phyloP scores from a whole-genome alignment of 2,797 vertebrate genomes.

The Zalophus californianus region DNA sequence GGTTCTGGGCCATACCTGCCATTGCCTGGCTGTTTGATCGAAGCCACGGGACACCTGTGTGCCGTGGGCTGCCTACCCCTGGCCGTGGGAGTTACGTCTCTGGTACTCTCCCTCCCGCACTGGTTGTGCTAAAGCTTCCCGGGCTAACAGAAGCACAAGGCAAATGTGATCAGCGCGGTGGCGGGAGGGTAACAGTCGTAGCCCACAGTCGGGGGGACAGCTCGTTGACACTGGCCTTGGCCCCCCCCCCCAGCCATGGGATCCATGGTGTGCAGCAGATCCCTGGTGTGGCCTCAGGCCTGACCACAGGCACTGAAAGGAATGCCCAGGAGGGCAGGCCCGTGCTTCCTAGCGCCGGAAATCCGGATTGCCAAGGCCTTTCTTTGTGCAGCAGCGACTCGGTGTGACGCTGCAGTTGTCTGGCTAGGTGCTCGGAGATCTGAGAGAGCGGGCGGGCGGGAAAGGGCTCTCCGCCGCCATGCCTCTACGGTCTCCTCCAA shows the following conservation, averaged over 20 bases:
- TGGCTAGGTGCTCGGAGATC: neutral
- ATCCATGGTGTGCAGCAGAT: neutral
- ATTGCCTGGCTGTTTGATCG: neutral
- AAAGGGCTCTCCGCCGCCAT: neutral
- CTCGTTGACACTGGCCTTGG: neutral
- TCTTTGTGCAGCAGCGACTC: neutral
- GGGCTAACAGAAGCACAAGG: neutral
- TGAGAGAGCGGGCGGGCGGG: fast-evolving
- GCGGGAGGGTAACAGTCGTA: neutral
- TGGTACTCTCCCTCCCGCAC: neutral
- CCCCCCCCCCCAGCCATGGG: neutral
- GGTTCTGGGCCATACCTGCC: neutral
- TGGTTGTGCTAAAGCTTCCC: fast-evolving
- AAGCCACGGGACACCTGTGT: neutral
- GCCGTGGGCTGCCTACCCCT: neutral
- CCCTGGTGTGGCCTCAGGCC: neutral
- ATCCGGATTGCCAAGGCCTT: neutral
- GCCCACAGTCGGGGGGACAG: neutral
- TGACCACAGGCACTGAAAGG: fast-evolving
- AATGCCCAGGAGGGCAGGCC: neutral
- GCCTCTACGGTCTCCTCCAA: fast-evolving
- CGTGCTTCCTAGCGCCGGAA: neutral
- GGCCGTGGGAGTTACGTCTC: neutral
- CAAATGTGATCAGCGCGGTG: neutral
- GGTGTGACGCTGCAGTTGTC: neutral